phyloP scores from a whole-genome alignment of 2,113 vertebrate genomes.

The Lagopus muta region DNA sequence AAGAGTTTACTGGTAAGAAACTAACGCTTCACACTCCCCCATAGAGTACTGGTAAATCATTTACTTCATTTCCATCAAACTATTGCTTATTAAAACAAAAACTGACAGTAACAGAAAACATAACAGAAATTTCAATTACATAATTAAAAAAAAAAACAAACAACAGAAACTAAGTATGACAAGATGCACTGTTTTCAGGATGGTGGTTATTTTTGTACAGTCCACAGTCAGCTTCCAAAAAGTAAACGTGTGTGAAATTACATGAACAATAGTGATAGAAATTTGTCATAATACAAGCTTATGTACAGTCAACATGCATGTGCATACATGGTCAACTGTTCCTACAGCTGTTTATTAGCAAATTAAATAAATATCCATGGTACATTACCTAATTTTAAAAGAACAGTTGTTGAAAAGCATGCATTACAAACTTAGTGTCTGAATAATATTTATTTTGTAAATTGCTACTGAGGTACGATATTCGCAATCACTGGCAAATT shows the following conservation, averaged over 20 bases:
- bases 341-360: not conserved
- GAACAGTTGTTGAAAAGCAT: not conserved
- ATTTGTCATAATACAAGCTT: not conserved
- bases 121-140: not conserved
- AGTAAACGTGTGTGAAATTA: not conserved
- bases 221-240: not conserved
- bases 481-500: not conserved
- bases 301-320: not conserved
- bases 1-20: slow-evolving; percentile 34
- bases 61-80: not conserved
- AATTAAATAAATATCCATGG: not conserved
- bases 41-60: not conserved
- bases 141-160: not conserved
- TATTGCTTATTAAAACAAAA: not conserved
- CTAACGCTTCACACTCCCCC: slow-evolving; percentile 31
- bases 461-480: not conserved
- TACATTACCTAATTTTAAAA: not conserved
- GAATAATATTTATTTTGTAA: not conserved
- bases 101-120: not conserved
- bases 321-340: fast-evolving
- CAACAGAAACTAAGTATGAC: not conserved
- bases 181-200: not conserved
- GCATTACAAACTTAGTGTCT: not conserved
- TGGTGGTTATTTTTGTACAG: not conserved
- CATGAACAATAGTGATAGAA: fast-evolving